Base-by-base conservation (phyloP, 2,113 vertebrate species). In the Arothron firmamentum region DNA sequence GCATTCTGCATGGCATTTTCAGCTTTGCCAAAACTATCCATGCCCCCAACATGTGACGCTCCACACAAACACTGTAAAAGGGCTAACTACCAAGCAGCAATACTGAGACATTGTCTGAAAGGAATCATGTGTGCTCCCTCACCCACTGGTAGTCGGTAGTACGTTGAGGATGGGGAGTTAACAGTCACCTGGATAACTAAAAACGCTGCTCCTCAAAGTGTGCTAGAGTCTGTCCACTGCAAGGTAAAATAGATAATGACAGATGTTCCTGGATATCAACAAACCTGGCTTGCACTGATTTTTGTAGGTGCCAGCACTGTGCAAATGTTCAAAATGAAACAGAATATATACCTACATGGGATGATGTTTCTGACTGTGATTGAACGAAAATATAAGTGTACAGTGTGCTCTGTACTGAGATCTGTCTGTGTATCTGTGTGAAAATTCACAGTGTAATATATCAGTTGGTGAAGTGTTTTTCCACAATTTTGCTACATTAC, bases 161-260 rank as follows among this genome's bases (percentile, higher is more conserved):
- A 55, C 9, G n/a, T 34, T 19, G 31, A 55, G 28, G 31, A 38
- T 38, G 52, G 52, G 17, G 52, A n/a, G 51, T 25, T 52, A 52
- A 52, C 51, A 52, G 51, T 52, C 20, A 52, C 23, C 51, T 25
- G 51, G 51, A 52, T 52, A 21, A 52, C 51, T 52, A 52, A 52
- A 23, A 52, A 52, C 25, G 21, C 51, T 52, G 51, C 51, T 52
- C 12, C 51, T 28, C 45, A 47, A 47, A 16, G 45, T 47, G 21
- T 23, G 21, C 21, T 23, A 23, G 21, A 23, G 21, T 23, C 3
- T 23, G 21, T 23, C 21, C 21, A 23, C 21, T 23, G 21, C 21
- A 23, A 23, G 21, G 21, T 3, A 23, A 23, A 23, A 23, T 23
- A 23, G 45, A 47, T 47, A 47, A 2, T 15, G 45, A 47, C 45